Evolutionary conservation across 2,113 vertebrate species (phyloP).

Genomic region (Hippocampus barbouri): DNA sequence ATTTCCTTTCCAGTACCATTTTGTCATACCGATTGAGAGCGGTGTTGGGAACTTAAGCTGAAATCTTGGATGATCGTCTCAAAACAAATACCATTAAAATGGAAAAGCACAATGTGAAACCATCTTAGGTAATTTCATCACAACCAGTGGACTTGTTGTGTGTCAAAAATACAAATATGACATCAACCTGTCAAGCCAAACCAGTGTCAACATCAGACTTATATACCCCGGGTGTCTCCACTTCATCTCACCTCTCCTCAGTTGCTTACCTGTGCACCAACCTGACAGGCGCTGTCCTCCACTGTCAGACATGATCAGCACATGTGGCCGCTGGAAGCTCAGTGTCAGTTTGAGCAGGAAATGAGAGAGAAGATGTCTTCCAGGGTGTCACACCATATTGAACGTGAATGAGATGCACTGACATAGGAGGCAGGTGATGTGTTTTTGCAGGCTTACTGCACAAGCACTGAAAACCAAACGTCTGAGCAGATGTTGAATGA

Average conservation of each 20-base stretch:
- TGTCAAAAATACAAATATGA: conserved; percentile 50
- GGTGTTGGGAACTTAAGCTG: background rate
- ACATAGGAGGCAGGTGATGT: conserved; percentile 8
- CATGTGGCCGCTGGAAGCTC: conserved; percentile 38
- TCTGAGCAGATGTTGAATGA: conserved; percentile 2
- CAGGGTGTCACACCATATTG: conserved; percentile 46
- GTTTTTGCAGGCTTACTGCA: conserved; percentile 4
- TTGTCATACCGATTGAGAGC: background rate
- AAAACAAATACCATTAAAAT: background rate
- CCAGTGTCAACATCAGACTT: conserved; percentile 52
- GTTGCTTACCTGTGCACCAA: conserved; percentile 51
- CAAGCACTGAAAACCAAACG: background rate
- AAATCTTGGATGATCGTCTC: background rate
- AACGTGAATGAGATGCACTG: conserved; percentile 53
- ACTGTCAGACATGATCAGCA: conserved; percentile 67
- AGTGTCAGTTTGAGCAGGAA: conserved; percentile 59
- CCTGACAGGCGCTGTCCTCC: conserved; percentile 47
- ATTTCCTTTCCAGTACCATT: background rate
- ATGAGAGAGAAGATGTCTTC: conserved; percentile 47
- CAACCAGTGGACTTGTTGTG: conserved; percentile 23
- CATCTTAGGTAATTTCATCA: conserved; percentile 1
- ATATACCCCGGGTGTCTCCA: conserved; percentile 51
- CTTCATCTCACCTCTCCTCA: conserved; percentile 16
- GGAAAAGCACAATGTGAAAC: background rate
- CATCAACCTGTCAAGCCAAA: conserved; percentile 46